Base-by-base conservation (phyloP, 2,888 invertebrate genomes). In the Eutolmus rufibarbis region DNA sequence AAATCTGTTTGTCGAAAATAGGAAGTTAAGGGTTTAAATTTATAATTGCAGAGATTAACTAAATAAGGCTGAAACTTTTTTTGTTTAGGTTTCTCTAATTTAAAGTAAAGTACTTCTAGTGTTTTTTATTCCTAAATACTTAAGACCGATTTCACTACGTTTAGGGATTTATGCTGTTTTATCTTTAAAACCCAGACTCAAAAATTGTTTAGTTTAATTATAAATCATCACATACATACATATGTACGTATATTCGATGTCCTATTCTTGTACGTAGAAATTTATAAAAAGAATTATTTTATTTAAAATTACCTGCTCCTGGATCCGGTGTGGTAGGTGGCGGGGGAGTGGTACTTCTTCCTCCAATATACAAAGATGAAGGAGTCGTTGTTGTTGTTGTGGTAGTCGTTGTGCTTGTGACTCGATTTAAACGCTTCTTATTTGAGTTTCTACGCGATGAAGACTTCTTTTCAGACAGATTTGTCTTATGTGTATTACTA, bases 241-340 rank as follows among this genome's bases (percentile, higher is more conserved):
- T n/a, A n/a, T n/a, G n/a, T n/a, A n/a, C n/a, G n/a, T n/a, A 5
- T 34, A 34, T 34, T 34, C 5, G 34, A 5, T 37, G 9, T 37
- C 37, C 9, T 9, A 37, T 34, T 34, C 12, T 12, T 40, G 2
- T 12, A 12, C 40, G 12, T 9, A 12, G 2, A 12, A 7, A 40
- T 12, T 9, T 40, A 40, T 2, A 12, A 40, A 37, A 40, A 12
- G 1, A 40, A 40, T 40, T 12, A 40, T 40, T 40, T 12, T 28
- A 23, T 23, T 57, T 28, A 56, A 74, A 23, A 91, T 91, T 93
- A 96, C 96, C 96, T 91, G 96, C 94, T 89, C 97, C 97, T 7
- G 97, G 96, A 92, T 97, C 97, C 0, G 98, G 98, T 8, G 98
- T 98, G 1, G 97, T 96, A 0, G 98, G 98, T 46, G 94, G 93